These are phyloP conservation scores for Bombus balteatus DNA, from an alignment of 1,140 invertebrate genomes.

Conservation along the genomic window DNA sequence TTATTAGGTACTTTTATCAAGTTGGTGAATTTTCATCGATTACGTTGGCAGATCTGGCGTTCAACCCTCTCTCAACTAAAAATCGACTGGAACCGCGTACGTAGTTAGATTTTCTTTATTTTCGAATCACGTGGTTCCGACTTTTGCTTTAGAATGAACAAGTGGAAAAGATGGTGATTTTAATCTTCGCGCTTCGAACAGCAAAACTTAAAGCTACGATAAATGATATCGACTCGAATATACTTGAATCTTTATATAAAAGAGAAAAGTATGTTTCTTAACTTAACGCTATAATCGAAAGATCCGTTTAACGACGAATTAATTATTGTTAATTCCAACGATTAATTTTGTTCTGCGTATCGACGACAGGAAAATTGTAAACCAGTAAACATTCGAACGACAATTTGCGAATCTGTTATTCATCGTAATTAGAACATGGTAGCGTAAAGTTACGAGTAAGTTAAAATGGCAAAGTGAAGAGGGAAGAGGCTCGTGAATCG, in stretches of 20 bases:
- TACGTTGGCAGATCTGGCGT: background rate
- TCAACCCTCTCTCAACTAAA: background rate
- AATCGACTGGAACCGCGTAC: too few species aligned
- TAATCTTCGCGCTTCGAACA: background rate
- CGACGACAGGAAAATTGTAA: background rate
- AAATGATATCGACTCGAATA: background rate
- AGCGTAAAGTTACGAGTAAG: background rate
- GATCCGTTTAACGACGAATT: too few species aligned
- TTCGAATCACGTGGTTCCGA: background rate
- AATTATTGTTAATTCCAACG: background rate
- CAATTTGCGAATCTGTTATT: background rate
- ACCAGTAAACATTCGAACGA: background rate
- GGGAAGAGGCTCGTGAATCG: constrained; percentile 42
- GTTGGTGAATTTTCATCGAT: background rate
- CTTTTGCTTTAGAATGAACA: background rate
- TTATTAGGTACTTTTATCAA: background rate
- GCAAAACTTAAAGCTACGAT: background rate
- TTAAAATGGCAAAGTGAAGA: background rate
- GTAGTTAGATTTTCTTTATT: background rate
- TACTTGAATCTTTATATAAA: background rate
- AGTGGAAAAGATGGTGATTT: too few species aligned
- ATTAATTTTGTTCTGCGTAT: fast-evolving
- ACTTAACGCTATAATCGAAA: background rate
- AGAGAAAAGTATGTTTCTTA: background rate
- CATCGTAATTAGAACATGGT: background rate